Conservation (phyloP, 2,113 vertebrate genomes). For the Elephantulus edwardii region DNA sequence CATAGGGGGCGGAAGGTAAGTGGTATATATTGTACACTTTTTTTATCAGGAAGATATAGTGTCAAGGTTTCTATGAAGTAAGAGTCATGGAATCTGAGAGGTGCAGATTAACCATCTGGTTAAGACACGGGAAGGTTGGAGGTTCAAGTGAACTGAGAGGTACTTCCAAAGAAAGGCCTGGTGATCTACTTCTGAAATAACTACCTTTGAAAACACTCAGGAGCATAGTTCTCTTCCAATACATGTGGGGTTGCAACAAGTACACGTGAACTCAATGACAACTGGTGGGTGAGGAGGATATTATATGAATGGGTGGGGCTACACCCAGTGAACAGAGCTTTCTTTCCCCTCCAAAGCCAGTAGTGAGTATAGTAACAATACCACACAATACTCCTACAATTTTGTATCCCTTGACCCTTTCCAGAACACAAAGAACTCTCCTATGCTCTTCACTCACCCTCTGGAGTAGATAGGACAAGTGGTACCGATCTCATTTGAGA, state of each 20-base stretch:
- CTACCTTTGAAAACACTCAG: too few relatives aligned
- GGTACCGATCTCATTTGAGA: background rate
- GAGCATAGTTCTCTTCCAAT: background rate
- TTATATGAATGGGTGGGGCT: too few relatives aligned
- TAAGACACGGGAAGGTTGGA: background rate
- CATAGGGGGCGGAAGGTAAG: accelerated
- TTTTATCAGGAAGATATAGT: background rate
- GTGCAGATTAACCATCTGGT: background rate
- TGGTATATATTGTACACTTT: background rate
- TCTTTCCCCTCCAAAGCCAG: background rate
- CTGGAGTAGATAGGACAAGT: background rate
- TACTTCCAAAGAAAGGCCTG: background rate
- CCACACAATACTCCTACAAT: background rate
- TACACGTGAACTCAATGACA: background rate
- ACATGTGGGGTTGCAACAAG: background rate
- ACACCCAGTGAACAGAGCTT: background rate
- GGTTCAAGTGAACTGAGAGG: background rate
- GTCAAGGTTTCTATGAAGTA: background rate
- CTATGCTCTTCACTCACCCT: background rate
- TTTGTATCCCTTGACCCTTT: too few relatives aligned
- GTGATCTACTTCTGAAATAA: background rate
- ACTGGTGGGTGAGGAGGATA: background rate
- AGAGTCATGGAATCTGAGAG: background rate
- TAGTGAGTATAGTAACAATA: accelerated
- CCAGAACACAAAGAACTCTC: background rate